Conservation (phyloP, 2,888 invertebrate genomes). For the Invenusta paracnida region DNA sequence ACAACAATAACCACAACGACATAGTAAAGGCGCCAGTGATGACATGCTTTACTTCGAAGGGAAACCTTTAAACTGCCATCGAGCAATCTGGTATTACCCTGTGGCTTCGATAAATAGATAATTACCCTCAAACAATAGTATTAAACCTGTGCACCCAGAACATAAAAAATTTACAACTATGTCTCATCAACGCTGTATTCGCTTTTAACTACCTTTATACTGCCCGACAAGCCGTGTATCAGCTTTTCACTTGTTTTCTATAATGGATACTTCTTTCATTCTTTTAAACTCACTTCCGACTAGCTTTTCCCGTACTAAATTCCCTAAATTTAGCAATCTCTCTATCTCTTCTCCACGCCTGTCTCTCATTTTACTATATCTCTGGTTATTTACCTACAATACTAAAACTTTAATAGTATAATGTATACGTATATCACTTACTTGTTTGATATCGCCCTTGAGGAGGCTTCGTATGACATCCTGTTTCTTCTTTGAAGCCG, state of each 20-base stretch:
- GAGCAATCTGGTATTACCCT: neutral
- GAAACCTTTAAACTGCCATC: neutral
- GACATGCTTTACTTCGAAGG: neutral
- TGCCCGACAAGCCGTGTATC: neutral
- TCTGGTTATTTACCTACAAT: too few species aligned
- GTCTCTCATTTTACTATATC: too few species aligned
- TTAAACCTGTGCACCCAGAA: neutral
- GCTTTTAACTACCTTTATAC: neutral
- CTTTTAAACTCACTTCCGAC: neutral
- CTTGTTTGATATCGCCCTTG: neutral
- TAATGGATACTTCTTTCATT: neutral
- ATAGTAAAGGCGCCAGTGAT: neutral
- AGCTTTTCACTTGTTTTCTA: too few species aligned
- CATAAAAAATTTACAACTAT: neutral
- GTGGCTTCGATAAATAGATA: neutral
- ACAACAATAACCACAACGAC: too few species aligned
- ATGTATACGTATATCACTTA: constrained; percentile 6
- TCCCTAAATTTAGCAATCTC: neutral
- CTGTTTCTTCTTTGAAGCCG: neutral
- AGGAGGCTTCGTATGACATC: neutral
- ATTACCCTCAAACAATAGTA: neutral
- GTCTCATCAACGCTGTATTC: neutral
- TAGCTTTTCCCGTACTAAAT: neutral
- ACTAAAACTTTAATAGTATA: too few species aligned
- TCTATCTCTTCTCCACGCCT: too few species aligned